Percentiles rank a stretch among this genome's conserved stretches.
Evolutionary conservation across 1,140 invertebrate genomes (phyloP).

Genomic region (Drosophila athabasca): DNA sequence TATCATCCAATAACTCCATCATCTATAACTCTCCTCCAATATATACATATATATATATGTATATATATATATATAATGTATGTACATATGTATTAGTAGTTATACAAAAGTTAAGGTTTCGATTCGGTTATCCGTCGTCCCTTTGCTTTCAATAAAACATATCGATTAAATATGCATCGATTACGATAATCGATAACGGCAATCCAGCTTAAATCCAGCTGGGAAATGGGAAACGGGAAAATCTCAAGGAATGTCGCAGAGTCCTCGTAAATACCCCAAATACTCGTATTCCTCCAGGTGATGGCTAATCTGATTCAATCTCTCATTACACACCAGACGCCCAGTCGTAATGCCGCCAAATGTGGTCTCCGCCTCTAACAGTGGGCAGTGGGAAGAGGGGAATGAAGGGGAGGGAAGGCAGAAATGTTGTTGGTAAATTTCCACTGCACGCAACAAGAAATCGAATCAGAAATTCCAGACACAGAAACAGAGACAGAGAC

Average conservation of each 20-base stretch:
- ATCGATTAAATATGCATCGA: no score
- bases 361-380: slow-evolving; percentile 12
- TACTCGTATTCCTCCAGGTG: slow-evolving; percentile 4
- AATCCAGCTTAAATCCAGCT: no score
- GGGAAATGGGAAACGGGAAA: no score
- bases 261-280: slow-evolving; percentile 21
- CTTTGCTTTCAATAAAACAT: no score
- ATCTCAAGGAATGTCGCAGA: neutral
- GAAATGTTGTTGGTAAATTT: slow-evolving; percentile 38
- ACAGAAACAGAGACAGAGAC: slow-evolving; percentile 20
- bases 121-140: no score
- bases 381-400: neutral
- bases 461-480: slow-evolving; percentile 61
- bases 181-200: no score
- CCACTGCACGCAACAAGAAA: slow-evolving; percentile 51
- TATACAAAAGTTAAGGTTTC: no score
- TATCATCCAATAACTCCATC: no score
- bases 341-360: slow-evolving; percentile 42
- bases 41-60: no score
- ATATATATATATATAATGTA: no score
- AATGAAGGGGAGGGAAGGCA: slow-evolving; percentile 2
- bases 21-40: no score
- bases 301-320: slow-evolving; percentile 38
- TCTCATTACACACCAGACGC: slow-evolving; percentile 47
- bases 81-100: no score